Percentiles rank a stretch among this genome's conserved stretches.
Evolutionary conservation across 2,797 vertebrate genomes (phyloP).

Genomic region (Poeciliopsis infans): DNA sequence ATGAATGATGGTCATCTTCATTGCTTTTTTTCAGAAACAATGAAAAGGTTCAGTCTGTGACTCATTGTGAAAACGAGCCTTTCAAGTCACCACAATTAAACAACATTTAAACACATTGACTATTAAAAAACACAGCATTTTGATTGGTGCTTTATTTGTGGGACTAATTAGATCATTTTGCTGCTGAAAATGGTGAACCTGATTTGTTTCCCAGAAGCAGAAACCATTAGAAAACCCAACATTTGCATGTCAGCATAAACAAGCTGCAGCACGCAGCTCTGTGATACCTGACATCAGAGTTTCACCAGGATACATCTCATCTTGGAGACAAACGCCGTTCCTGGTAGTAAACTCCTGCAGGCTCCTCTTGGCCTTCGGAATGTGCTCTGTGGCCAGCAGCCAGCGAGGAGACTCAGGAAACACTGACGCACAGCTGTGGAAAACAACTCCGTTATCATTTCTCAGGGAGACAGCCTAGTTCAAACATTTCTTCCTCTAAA

Average conservation of each 20-base stretch:
- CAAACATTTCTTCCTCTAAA: background rate
- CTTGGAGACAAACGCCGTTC: slow-evolving; percentile 64
- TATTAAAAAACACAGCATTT: background rate
- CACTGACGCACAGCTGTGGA: slow-evolving; percentile 81
- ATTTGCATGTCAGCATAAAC: background rate
- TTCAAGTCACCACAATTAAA: background rate
- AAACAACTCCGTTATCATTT: slow-evolving; percentile 27
- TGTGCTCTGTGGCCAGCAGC: slow-evolving; percentile 88
- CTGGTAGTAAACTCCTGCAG: slow-evolving; percentile 80
- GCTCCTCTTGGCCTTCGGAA: slow-evolving; percentile 76
- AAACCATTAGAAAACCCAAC: background rate
- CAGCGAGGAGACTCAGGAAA: slow-evolving; percentile 90
- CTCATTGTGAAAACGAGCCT: background rate
- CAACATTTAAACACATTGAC: background rate
- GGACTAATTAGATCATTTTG: background rate
- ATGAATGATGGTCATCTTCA: background rate
- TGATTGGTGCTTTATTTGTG: background rate
- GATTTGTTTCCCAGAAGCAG: background rate
- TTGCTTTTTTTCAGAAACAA: background rate
- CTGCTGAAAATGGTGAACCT: background rate
- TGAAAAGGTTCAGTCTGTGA: background rate
- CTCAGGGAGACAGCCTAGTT: slow-evolving; percentile 6
- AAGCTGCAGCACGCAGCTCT: background rate
- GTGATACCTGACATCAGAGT: slow-evolving; percentile 77
- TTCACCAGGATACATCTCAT: slow-evolving; percentile 72